Evolutionary conservation across 1,140 invertebrate genomes (phyloP).

Genomic region (Fopius arisanus): DNA sequence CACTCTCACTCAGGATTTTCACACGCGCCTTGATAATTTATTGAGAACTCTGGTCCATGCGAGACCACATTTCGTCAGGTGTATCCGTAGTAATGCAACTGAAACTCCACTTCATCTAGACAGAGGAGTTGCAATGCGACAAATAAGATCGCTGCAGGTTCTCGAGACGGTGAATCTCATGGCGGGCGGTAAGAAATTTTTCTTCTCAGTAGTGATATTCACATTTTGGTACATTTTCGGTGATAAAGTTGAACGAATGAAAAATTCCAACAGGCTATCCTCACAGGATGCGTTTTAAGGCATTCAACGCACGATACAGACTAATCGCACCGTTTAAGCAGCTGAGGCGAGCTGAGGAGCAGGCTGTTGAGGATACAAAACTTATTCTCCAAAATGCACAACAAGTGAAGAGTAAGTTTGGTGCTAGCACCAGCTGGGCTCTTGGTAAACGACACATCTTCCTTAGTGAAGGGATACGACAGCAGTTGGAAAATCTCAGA

Average conservation of each 20-base stretch:
- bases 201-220: slow-evolving; percentile 10
- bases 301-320: slow-evolving; percentile 88
- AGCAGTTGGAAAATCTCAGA: slow-evolving; percentile 84
- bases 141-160: slow-evolving; percentile 91
- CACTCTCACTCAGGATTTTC: slow-evolving; percentile 93
- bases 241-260: neutral
- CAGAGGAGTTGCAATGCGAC: slow-evolving; percentile 79
- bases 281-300: slow-evolving; percentile 93
- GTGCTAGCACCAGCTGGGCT: slow-evolving; percentile 83
- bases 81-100: slow-evolving; percentile 84
- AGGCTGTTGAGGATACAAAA: slow-evolving; percentile 81
- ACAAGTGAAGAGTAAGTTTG: slow-evolving; percentile 65
- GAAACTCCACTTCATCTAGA: slow-evolving; percentile 84
- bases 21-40: slow-evolving; percentile 90
- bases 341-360: slow-evolving; percentile 79
- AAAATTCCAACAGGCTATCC: slow-evolving; percentile 74
- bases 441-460: slow-evolving; percentile 92
- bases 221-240: slow-evolving; percentile 30
- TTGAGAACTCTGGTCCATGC: slow-evolving; percentile 90
- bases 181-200: slow-evolving; percentile 73
- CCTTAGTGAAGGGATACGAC: slow-evolving; percentile 91
- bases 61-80: slow-evolving; percentile 92
- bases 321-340: slow-evolving; percentile 81
- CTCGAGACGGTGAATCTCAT: slow-evolving; percentile 94
- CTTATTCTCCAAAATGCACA: slow-evolving; percentile 76